Conservation (phyloP, 2,113 vertebrate genomes). For the Beaufortia kweichowensis region DNA sequence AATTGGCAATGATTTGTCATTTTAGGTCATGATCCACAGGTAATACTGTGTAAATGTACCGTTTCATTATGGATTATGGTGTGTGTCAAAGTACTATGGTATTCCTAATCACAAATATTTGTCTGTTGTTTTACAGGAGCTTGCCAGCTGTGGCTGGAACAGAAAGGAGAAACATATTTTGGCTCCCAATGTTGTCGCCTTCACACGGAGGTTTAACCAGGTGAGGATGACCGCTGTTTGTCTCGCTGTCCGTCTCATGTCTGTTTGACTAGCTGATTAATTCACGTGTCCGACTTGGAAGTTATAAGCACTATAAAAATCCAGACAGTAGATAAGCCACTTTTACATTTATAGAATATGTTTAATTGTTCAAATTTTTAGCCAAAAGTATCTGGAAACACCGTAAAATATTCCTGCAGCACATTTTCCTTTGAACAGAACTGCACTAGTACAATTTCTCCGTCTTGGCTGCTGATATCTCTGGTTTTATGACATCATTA, state of each 20-base stretch:
- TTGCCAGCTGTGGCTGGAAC: conserved; percentile 91
- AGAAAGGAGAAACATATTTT: conserved; percentile 91
- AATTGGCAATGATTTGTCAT: too few relatives aligned
- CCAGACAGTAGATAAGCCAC: neutral
- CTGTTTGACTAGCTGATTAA: neutral
- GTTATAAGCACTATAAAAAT: conserved; percentile 7
- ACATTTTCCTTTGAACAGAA: conserved; percentile 9
- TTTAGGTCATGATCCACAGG: too few relatives aligned
- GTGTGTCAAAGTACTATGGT: too few relatives aligned
- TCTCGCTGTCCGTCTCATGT: neutral
- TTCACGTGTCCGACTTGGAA: neutral
- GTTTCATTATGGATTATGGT: too few relatives aligned
- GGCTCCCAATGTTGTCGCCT: conserved; percentile 88
- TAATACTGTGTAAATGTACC: too few relatives aligned
- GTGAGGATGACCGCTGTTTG: conserved; percentile 61
- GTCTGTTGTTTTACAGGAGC: conserved; percentile 73
- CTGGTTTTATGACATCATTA: conserved; percentile 41
- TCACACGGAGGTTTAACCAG: conserved; percentile 93
- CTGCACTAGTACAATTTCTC: conserved; percentile 1
- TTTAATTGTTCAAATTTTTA: neutral
- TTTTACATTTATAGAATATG: neutral
- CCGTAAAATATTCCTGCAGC: neutral
- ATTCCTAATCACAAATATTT: conserved; percentile 47
- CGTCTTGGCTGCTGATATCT: conserved; percentile 2
- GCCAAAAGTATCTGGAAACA: conserved; percentile 8